Evolutionary conservation across 2,888 invertebrate species (phyloP), one percentile per base, ranked within the genome.

Genomic region (Watsonalla binaria): DNA sequence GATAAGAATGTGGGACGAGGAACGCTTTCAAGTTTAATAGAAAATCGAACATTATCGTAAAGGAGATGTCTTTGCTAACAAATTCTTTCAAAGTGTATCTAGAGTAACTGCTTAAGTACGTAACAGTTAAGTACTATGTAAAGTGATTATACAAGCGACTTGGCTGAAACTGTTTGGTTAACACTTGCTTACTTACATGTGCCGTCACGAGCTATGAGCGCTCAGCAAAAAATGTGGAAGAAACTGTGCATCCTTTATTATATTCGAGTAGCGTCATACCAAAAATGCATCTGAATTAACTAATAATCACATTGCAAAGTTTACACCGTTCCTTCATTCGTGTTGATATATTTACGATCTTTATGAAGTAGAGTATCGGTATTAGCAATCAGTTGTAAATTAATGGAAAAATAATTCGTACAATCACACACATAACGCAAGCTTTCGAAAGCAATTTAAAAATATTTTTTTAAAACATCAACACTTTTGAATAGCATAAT

Each of bases 1-100:
- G 90, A 90, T 90, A 90, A 90, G 90, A 89, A 90, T 90, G 90
- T 89, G 85, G 89, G 87, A 85, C 90, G 88, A 82, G 78, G 75
- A 87, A 78, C 84, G 88, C 88, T 89, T 89, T 89, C 87, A 85
- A 90, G 88, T 90, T 90, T 90, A 90, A 90, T 90, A 90, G 90
- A 90, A 90, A 90, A 90, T 90, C 90, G 90, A 90, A 90, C 90
- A 90, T 90, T 90, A 90, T 86, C 90, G 87, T 90, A 86, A 89
- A 90, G 70, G 88, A 82, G 86, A 90, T 86, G 90, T 87, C 86
- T 86, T 84, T 82, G 86, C 88, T 86, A 87, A 88, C 88, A 90
- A 90, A 89, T 87, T 83, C 86, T 80, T 84, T 78, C 72, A 76
- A 80, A 86, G 83, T 80, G 76, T 78, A 78, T 79, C 75, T 78